These are phyloP conservation scores for Drosophila affinis DNA, from an alignment of 2,888 invertebrate species.

Conservation along the genomic window DNA sequence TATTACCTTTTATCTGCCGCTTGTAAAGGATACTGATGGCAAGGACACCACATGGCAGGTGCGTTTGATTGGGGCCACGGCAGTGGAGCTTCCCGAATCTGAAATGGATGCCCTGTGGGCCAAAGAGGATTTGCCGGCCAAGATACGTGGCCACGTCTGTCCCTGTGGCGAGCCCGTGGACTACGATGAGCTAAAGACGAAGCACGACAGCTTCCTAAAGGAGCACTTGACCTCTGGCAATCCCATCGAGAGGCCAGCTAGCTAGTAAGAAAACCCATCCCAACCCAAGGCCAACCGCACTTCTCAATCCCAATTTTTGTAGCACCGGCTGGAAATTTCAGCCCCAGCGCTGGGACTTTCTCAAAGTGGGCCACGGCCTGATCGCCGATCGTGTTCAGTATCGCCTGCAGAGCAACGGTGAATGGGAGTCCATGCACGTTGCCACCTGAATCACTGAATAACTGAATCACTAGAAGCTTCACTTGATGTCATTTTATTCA, in stretches of 20 bases:
- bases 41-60: constrained; percentile 68
- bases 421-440: constrained; percentile 79
- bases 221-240: constrained; percentile 45
- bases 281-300: neutral
- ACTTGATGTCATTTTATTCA: constrained; percentile 49
- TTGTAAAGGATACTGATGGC: constrained; percentile 13
- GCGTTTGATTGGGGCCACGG: constrained; percentile 78
- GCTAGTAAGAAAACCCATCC: constrained; percentile 68
- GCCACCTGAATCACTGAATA: constrained; percentile 71
- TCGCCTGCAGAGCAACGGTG: constrained; percentile 35
- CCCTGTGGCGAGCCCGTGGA: constrained; percentile 77
- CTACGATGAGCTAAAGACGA: constrained; percentile 54
- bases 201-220: constrained; percentile 66
- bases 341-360: constrained; percentile 80
- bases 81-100: constrained; percentile 66
- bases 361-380: constrained; percentile 64
- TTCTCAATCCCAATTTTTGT: neutral
- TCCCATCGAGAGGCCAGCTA: constrained; percentile 63
- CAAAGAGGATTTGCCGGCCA: constrained; percentile 69
- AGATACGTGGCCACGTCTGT: constrained; percentile 78
- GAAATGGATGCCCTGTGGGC: constrained; percentile 71
- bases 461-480: no score
- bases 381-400: constrained; percentile 82
- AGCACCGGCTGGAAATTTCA: constrained; percentile 81
- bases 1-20: constrained; percentile 67